Conservation (phyloP, 2,797 vertebrate species). For the Leucoraja ocellata region DNA sequence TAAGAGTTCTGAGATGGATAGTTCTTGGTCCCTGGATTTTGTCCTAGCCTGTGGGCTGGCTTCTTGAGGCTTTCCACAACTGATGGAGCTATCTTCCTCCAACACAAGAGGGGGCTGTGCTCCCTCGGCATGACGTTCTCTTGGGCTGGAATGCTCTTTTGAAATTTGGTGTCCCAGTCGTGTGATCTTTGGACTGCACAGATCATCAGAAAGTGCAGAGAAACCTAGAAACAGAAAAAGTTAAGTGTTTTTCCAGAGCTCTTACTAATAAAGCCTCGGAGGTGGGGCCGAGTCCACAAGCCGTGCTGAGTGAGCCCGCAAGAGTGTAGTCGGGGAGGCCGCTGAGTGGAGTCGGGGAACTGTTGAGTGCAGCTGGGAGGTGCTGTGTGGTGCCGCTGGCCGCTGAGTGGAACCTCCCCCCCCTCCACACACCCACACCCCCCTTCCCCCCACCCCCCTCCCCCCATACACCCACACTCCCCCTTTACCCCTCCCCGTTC, state of each 20-base stretch:
- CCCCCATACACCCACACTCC: too few relatives aligned
- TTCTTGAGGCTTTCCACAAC: constrained; percentile 74
- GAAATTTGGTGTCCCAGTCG: constrained; percentile 49
- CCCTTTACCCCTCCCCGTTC: too few relatives aligned
- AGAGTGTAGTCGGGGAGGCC: too few relatives aligned
- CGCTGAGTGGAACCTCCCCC: too few relatives aligned
- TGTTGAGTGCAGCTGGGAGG: too few relatives aligned
- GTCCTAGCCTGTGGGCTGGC: constrained; percentile 58
- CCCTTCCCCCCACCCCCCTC: too few relatives aligned
- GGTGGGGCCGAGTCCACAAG: too few relatives aligned
- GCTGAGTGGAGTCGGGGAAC: too few relatives aligned
- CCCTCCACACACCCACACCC: too few relatives aligned
- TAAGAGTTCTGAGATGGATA: constrained; percentile 60
- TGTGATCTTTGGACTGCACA: constrained; percentile 64
- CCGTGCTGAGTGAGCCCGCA: too few relatives aligned
- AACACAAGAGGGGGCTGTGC: constrained; percentile 76
- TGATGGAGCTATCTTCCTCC: constrained; percentile 79
- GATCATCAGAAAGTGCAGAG: constrained; percentile 80
- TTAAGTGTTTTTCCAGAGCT: neutral
- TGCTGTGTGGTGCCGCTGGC: too few relatives aligned
- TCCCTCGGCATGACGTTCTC: constrained; percentile 43
- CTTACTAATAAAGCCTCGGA: neutral
- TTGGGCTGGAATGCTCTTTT: constrained; percentile 44
- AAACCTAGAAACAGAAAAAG: constrained; percentile 61
- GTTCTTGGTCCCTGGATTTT: constrained; percentile 67